These are phyloP conservation scores for Harpagoxenus sublaevis DNA, from an alignment of 2,888 invertebrate genomes.

Conservation along the genomic window DNA sequence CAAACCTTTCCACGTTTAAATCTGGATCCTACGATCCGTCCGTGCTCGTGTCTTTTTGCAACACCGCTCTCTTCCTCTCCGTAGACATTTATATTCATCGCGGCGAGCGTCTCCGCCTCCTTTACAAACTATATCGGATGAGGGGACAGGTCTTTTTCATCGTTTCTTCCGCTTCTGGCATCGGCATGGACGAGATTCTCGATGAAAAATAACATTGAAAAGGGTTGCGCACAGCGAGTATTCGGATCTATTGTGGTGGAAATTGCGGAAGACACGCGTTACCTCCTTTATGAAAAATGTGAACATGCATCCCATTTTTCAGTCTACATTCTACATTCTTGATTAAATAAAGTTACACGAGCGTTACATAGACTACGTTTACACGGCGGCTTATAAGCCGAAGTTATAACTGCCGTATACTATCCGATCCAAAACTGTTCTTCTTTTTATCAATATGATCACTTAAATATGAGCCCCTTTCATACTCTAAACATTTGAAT, in stretches of 20 bases:
- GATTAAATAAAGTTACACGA: background rate
- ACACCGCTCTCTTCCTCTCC: constrained; percentile 34
- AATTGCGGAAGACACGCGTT: constrained; percentile 39
- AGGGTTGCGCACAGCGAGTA: constrained; percentile 4
- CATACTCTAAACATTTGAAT: no score
- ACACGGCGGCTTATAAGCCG: no score
- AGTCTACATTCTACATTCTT: background rate
- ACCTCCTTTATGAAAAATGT: constrained; percentile 49
- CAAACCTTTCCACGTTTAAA: constrained; percentile 65
- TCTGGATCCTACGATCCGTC: constrained; percentile 66
- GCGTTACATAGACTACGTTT: no score
- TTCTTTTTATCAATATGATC: no score
- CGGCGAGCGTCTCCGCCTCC: constrained; percentile 64
- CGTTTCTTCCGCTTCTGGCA: constrained; percentile 58
- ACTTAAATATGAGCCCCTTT: no score
- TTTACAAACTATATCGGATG: constrained; percentile 73
- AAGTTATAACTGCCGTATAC: no score
- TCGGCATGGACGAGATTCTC: constrained; percentile 48
- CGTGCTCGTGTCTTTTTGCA: constrained; percentile 34
- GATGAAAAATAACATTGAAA: constrained; percentile 56
- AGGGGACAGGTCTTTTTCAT: constrained; percentile 72
- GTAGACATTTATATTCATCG: constrained; percentile 78
- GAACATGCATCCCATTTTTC: constrained; percentile 46
- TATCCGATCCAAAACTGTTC: no score
- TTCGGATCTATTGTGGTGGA: constrained; percentile 42